A percentile compares a stretch with the other conserved stretches of the same genome.
Conservation (phyloP, 2,797 vertebrate species). For the Chaetodon trifasciatus region DNA sequence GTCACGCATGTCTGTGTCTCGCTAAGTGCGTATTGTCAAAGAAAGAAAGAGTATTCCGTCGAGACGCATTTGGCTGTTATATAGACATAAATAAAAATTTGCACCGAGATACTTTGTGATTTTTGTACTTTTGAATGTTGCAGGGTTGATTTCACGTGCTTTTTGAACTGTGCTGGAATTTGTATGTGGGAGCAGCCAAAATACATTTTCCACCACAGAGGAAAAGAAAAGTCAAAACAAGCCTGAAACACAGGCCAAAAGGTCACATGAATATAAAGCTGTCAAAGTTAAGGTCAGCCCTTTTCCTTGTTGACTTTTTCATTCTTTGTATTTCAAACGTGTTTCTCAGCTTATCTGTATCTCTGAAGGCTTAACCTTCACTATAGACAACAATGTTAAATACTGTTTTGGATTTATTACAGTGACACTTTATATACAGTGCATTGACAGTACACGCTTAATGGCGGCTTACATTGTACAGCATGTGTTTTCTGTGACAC, state of each 20-base stretch:
- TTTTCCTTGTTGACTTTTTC: not conserved
- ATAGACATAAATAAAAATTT: not conserved
- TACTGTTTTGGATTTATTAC: not conserved
- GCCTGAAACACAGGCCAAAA: slow-evolving; percentile 51
- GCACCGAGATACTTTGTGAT: not conserved
- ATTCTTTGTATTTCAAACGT: not conserved
- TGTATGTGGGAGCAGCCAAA: slow-evolving; percentile 42
- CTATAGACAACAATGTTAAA: not conserved
- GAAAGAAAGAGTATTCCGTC: not conserved
- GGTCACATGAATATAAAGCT: slow-evolving; percentile 41
- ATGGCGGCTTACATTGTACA: not conserved
- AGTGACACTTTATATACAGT: not conserved
- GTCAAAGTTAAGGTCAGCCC: slow-evolving; percentile 16
- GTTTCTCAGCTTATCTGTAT: not conserved
- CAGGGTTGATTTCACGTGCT: not conserved
- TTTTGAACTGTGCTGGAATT: slow-evolving; percentile 37
- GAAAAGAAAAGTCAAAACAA: slow-evolving; percentile 46
- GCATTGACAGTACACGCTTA: not conserved
- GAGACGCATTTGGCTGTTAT: not conserved
- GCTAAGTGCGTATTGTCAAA: not conserved
- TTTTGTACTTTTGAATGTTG: not conserved
- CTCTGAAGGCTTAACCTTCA: not conserved
- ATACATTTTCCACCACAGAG: slow-evolving; percentile 44
- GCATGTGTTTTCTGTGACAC: slow-evolving; percentile 2
- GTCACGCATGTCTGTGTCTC: not conserved